Evolutionary conservation across 1,140 invertebrate species (phyloP), one percentile per base, ranked within the genome.

Genomic region (Leptopilina boulardi): DNA sequence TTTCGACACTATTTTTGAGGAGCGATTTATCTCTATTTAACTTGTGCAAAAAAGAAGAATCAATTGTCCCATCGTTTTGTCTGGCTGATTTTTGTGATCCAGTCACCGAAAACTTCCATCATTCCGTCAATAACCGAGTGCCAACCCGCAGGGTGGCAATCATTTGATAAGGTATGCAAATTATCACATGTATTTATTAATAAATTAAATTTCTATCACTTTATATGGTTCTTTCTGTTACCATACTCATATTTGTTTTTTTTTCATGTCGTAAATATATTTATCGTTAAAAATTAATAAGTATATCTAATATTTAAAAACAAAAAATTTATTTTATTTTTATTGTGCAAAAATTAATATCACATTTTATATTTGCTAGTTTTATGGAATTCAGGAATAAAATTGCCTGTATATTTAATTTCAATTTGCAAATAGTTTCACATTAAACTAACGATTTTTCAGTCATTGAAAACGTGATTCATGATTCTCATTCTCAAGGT

Each of bases 61-160:
- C 70, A 73, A 56, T 74, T 72, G 71, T 66, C 47, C 82, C 84
- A 56, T 71, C 82, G 78, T 81, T 70, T 79, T 79, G 84, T 89
- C 84, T 91, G 90, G 91, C 90, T 91, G 86, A 91, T 91, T 91
- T 91, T 91, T 91, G 89, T 82, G 89, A 90, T 88, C 83, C 85
- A 85, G 90, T 91, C 84, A 86, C 84, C 86, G 87, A 89, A 91
- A 91, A 86, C 91, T 87, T 90, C 85, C 91, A 91, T 85, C 91
- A 91, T 91, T 91, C 90, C 90, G 90, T 86, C 90, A 87, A 88
- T 88, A 91, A 91, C 87, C 88, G 88, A 89, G 89, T 87, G 88
- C 89, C 89, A 87, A 86, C 89, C 90, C 90, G 89, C 84, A 91
- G 90, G 90, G 90, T 91, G 90, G 90, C 90, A 87, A 89, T 88